Percentiles rank a stretch among this genome's conserved stretches.
These are phyloP conservation scores for Sphenopsis melanotis DNA, from an alignment of 2,797 vertebrate genomes.

Conservation along the genomic window DNA sequence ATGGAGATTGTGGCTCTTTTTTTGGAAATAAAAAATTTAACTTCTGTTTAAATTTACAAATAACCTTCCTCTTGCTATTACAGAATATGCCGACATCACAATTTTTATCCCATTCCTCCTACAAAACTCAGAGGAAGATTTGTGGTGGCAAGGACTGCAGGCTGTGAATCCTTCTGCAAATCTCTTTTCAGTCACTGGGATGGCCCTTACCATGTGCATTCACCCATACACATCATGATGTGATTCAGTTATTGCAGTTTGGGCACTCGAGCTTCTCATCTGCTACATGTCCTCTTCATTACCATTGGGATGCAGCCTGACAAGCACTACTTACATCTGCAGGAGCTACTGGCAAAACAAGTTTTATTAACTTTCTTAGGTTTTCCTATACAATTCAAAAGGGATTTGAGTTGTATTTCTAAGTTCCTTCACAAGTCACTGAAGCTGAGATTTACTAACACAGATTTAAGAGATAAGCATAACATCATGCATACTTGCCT, in stretches of 20 bases:
- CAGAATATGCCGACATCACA: neutral
- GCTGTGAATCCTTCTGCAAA: neutral
- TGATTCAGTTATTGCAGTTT: neutral
- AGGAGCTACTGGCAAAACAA: neutral
- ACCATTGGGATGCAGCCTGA: neutral
- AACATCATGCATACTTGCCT: neutral
- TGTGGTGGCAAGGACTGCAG: conserved; percentile 1
- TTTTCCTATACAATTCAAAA: neutral
- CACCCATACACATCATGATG: neutral
- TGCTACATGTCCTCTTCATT: neutral
- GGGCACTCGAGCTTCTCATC: neutral
- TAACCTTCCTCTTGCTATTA: neutral
- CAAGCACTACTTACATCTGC: neutral
- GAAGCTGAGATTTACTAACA: neutral
- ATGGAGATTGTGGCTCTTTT: neutral
- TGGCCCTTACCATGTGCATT: neutral
- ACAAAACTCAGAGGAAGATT: neutral
- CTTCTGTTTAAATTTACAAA: conserved; percentile 7
- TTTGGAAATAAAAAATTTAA: neutral
- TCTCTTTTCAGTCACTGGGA: neutral
- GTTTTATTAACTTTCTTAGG: neutral
- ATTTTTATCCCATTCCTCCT: neutral
- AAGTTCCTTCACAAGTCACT: neutral
- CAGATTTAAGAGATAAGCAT: neutral
- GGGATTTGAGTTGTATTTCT: neutral